Percentiles rank a stretch among this genome's conserved stretches.
Conservation (phyloP, 2,113 vertebrate genomes). For the Anhinga anhinga region DNA sequence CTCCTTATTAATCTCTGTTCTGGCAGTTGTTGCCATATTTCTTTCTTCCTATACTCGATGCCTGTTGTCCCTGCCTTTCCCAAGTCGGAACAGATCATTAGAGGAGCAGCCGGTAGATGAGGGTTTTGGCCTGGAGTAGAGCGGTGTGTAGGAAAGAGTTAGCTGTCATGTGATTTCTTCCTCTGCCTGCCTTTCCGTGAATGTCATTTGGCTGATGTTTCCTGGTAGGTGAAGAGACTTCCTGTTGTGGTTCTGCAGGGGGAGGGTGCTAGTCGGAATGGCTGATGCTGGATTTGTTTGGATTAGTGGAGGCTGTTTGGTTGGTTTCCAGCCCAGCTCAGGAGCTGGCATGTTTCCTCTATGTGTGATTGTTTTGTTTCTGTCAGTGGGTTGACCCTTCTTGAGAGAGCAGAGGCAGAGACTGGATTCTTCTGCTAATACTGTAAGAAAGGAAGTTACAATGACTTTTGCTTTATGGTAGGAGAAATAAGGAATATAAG, state of each 20-base stretch:
- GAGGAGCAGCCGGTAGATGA: neutral
- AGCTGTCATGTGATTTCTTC: slow-evolving; percentile 41
- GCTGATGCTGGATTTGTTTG: slow-evolving; percentile 60
- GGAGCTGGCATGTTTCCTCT: slow-evolving; percentile 17
- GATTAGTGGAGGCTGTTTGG: slow-evolving; percentile 51
- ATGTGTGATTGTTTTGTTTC: slow-evolving; percentile 21
- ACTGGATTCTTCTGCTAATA: neutral
- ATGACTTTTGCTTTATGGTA: neutral
- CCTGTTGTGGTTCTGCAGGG: slow-evolving; percentile 54
- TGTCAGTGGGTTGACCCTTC: slow-evolving; percentile 7
- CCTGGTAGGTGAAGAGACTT: slow-evolving; percentile 60
- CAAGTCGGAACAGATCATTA: neutral
- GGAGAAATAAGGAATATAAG: neutral
- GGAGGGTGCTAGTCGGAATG: slow-evolving; percentile 3
- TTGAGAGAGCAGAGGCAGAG: neutral
- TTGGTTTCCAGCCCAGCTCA: slow-evolving; percentile 51
- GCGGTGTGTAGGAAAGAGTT: neutral
- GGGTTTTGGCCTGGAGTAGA: neutral
- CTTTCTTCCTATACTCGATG: accelerated
- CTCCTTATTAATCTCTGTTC: neutral
- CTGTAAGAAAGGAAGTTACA: neutral
- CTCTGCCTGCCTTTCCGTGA: neutral
- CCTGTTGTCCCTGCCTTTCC: neutral
- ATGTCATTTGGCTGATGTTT: slow-evolving; percentile 46
- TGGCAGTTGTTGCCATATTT: neutral